Conservation (phyloP, 2,797 vertebrate species). For the Denticeps clupeoides region DNA sequence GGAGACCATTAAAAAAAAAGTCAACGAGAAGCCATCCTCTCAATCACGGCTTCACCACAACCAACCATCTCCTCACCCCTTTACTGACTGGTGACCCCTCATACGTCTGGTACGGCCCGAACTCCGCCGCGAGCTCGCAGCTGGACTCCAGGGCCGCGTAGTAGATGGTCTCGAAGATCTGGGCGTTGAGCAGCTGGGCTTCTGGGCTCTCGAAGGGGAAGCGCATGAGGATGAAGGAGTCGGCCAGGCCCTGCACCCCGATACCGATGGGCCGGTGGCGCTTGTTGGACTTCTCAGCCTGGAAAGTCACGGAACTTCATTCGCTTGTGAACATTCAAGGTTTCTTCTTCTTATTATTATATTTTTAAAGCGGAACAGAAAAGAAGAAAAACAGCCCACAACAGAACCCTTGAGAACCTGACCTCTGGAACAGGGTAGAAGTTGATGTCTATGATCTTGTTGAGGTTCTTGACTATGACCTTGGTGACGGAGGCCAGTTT, state of each 20-base stretch:
- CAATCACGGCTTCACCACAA: too few species aligned
- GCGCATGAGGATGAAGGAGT: slow-evolving; percentile 92
- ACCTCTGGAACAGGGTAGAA: slow-evolving; percentile 86
- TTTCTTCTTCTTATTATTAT: too few species aligned
- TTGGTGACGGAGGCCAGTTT: slow-evolving; percentile 80
- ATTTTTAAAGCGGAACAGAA: neutral
- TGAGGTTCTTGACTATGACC: slow-evolving; percentile 85
- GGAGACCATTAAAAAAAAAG: neutral
- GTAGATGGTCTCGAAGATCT: slow-evolving; percentile 97
- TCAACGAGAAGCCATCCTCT: too few species aligned
- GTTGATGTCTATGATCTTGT: slow-evolving; percentile 95
- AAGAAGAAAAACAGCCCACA: neutral
- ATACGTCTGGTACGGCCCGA: slow-evolving; percentile 80
- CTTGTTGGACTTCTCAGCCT: slow-evolving; percentile 80
- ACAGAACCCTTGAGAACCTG: neutral
- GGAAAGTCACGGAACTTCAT: neutral
- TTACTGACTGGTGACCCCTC: slow-evolving; percentile 81
- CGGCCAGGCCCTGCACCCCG: slow-evolving; percentile 89
- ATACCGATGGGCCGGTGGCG: slow-evolving; percentile 90
- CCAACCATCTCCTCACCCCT: slow-evolving; percentile 61
- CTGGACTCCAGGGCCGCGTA: slow-evolving; percentile 85
- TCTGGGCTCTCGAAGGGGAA: slow-evolving; percentile 82
- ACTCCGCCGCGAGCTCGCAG: slow-evolving; percentile 73
- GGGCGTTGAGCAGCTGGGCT: slow-evolving; percentile 83
- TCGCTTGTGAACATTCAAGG: neutral